These are phyloP conservation scores for Muscidifurax raptorellus DNA, from an alignment of 1,140 invertebrate species.

Conservation along the genomic window DNA sequence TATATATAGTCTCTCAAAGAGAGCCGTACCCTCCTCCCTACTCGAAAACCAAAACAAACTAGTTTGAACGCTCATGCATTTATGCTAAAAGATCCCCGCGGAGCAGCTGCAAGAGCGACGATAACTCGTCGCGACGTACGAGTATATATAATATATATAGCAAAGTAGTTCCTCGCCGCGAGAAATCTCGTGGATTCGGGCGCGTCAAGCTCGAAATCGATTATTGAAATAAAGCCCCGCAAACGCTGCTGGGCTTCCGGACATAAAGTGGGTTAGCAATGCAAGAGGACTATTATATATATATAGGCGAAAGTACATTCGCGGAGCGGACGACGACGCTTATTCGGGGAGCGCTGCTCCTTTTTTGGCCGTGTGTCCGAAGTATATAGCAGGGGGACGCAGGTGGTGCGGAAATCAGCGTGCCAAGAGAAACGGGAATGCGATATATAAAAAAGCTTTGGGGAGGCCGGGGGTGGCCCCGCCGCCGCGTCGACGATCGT, in stretches of 20 bases:
- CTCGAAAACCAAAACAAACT: not conserved
- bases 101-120: too few relatives aligned
- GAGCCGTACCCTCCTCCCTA: not conserved
- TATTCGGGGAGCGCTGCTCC: not conserved
- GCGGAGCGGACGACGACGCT: not conserved
- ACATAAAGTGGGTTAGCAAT: not conserved
- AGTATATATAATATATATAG: too few relatives aligned
- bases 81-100: not conserved
- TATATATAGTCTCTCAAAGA: not conserved
- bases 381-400: not conserved
- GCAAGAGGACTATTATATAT: not conserved
- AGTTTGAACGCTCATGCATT: not conserved
- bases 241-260: not conserved
- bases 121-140: not conserved
- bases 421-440: slow-evolving; percentile 11
- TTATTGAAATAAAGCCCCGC: not conserved
- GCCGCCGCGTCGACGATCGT: slow-evolving; percentile 45
- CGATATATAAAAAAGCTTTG: not conserved
- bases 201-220: not conserved
- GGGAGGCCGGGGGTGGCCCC: not conserved
- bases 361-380: not conserved
- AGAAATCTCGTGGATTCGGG: not conserved
- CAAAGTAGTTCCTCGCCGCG: not conserved
- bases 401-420: slow-evolving; percentile 1
- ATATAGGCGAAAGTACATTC: not conserved